phyloP scores from a whole-genome alignment of 2,797 vertebrate species.

The Rachycentron canadum region DNA sequence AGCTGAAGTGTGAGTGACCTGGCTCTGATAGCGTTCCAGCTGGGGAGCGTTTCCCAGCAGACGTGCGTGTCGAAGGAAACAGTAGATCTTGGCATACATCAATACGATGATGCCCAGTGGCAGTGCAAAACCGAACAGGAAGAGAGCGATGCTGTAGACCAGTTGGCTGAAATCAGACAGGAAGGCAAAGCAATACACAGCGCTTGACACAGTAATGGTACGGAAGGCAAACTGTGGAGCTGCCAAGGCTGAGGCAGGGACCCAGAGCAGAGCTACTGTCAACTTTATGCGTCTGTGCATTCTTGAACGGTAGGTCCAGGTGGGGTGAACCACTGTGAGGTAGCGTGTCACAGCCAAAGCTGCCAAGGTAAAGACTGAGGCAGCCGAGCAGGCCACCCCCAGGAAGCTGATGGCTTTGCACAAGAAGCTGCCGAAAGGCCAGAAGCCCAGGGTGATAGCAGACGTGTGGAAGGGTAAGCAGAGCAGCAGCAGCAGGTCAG shows the following conservation, averaged over 20 bases:
- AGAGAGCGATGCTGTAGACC: constrained; percentile 83
- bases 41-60: constrained; percentile 71
- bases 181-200: constrained; percentile 85
- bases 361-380: constrained; percentile 83
- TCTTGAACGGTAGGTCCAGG: constrained; percentile 78
- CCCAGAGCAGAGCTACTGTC: constrained; percentile 79
- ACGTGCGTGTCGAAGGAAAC: constrained; percentile 76
- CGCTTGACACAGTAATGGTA: constrained; percentile 53
- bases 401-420: constrained; percentile 87
- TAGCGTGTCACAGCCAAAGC: constrained; percentile 86
- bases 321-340: constrained; percentile 83
- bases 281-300: constrained; percentile 67
- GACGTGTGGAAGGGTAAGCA: constrained; percentile 87
- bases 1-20: constrained; percentile 86
- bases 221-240: constrained; percentile 85
- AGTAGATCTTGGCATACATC: constrained; percentile 86
- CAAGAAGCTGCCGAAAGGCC: constrained; percentile 84
- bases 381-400: constrained; percentile 81
- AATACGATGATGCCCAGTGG: constrained; percentile 82
- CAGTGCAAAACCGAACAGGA: constrained; percentile 82
- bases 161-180: constrained; percentile 81
- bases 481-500: constrained; percentile 83
- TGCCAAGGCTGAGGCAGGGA: constrained; percentile 78
- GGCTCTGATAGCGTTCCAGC: constrained; percentile 85
- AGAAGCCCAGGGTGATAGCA: constrained; percentile 82